Evolutionary conservation across 1,140 invertebrate genomes (phyloP).

Genomic region (Pogonomyrmex barbatus): DNA sequence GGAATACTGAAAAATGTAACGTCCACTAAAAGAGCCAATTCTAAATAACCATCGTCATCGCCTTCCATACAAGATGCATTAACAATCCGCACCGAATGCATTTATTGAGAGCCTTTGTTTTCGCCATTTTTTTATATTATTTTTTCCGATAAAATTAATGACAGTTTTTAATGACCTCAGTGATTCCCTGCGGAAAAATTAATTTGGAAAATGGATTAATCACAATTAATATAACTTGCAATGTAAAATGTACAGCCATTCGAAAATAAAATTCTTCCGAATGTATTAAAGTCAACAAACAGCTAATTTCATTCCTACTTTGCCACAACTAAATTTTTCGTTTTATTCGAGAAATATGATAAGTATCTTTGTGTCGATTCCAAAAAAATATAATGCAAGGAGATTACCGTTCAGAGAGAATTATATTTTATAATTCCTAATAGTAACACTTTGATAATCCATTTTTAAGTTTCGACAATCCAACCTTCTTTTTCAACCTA

Average conservation of each 20-base stretch:
- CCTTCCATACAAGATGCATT: slow-evolving; percentile 14
- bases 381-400: background rate
- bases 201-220: background rate
- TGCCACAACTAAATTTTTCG: background rate
- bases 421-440: background rate
- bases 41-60: slow-evolving; percentile 18
- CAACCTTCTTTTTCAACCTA: background rate
- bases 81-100: background rate
- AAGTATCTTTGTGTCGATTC: background rate
- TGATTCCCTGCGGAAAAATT: too few species aligned
- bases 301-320: background rate
- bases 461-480: too few species aligned
- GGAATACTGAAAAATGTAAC: slow-evolving; percentile 47
- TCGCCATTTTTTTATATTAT: background rate
- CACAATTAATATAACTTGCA: background rate
- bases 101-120: background rate
- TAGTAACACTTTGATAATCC: background rate
- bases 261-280: background rate
- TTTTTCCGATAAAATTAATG: background rate
- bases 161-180: background rate
- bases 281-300: background rate
- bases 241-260: background rate
- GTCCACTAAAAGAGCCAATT: background rate
- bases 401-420: background rate
- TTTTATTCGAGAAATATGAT: background rate